A percentile compares a stretch with the other conserved stretches of the same genome.
Evolutionary conservation across 2,888 invertebrate genomes (phyloP).

Genomic region (Ectemnius lituratus): DNA sequence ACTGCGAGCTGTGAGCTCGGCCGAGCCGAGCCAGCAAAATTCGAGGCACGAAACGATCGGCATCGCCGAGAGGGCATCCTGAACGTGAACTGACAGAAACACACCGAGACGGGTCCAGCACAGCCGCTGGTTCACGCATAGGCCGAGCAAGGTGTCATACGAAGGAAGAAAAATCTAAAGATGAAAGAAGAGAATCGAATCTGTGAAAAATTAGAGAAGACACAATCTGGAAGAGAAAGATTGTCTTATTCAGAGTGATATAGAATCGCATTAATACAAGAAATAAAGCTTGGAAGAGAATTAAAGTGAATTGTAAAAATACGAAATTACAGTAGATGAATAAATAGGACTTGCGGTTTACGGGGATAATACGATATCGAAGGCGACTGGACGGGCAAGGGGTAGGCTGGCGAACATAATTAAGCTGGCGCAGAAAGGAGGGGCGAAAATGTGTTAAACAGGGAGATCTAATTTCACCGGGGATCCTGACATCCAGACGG

Average conservation of each 20-base stretch:
- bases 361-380: too few species aligned
- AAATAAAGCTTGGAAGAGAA: background rate
- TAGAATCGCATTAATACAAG: background rate
- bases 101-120: slow-evolving; percentile 1
- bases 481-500: slow-evolving; percentile 55
- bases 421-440: slow-evolving; percentile 28
- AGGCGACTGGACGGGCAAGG: too few species aligned
- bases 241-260: background rate
- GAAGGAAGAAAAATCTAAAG: background rate
- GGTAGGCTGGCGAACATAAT: slow-evolving; percentile 19
- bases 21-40: slow-evolving; percentile 57
- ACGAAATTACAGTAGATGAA: background rate
- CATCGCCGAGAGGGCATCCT: slow-evolving; percentile 37
- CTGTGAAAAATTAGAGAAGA: background rate
- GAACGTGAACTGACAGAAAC: slow-evolving; percentile 17
- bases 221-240: too few species aligned
- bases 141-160: background rate
- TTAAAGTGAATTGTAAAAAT: background rate
- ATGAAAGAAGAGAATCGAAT: background rate
- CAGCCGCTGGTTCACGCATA: slow-evolving; percentile 12
- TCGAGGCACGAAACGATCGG: slow-evolving; percentile 65
- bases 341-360: too few species aligned
- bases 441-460: slow-evolving; percentile 40
- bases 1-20: slow-evolving; percentile 49
- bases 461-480: slow-evolving; percentile 54